Base-by-base conservation (phyloP, 2,888 invertebrate species). In the Limnephilus auricula region DNA sequence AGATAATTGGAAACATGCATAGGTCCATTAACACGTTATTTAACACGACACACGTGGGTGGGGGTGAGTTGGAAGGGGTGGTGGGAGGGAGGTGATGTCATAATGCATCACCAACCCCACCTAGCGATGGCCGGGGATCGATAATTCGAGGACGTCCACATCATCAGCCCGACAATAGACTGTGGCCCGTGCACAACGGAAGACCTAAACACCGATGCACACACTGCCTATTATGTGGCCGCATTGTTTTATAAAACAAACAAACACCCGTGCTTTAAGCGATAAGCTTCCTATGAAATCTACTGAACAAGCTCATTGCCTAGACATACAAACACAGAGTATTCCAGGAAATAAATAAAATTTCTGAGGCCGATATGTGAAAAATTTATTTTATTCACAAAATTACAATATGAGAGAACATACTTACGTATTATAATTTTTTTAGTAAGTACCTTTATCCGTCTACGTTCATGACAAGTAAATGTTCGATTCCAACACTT, bases 1-100 rank as follows among this genome's bases (percentile, higher is more conserved):
- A 40, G 78, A 79, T 37, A 15, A 88, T 32, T 37, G 40, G 40
- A 79, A 79, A 88, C 87, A 88, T 13, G 78, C 78, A 32, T 78
- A 30, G 65, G 34, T 79, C 87, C 87, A 88, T 88, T 88, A 88
- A 78, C 32, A 65, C 79, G 78, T 87, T 78, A 79, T 78, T 79
- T 31, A 78, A 50, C 86, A 86, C 50, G 86, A 86, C 31, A 30
- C 40, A 40, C 45, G 85, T n/a, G 85, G 40, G 30, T 65, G 25
- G 65, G 65, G 65, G 6, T n/a, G 65, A 2, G 18, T 18, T 50
- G 18, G 25, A 9, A 0, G 37, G 13, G 85, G 37, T n/a, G 84
- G 40, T 10, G 85, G 30, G n/a, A 10, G n/a, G 85, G 37, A 40
- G 84, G 40, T 25, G 85, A 40, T n/a, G 85, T 85, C 85, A 85